phyloP scores from a whole-genome alignment of 2,888 invertebrate species.

The Limnephilus rhombicus region DNA sequence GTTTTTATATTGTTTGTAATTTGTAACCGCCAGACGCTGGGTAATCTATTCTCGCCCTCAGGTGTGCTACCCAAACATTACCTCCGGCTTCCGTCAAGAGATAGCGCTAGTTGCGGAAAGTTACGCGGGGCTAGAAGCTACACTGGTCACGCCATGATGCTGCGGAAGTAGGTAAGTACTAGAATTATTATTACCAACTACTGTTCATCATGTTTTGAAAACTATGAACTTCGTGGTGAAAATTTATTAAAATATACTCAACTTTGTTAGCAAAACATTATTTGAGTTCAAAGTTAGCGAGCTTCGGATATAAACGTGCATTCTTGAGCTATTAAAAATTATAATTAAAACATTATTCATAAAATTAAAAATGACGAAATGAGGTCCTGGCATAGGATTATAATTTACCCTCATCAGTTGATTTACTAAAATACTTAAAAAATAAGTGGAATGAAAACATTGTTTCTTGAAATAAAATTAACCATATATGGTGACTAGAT shows the following conservation, averaged over 20 bases:
- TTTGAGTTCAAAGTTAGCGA: not conserved
- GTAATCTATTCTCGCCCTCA: constrained; percentile 44
- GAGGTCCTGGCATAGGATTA: not conserved
- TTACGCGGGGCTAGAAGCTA: constrained; percentile 3
- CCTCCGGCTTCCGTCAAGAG: constrained; percentile 34
- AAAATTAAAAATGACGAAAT: not conserved
- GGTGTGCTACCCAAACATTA: constrained; percentile 38
- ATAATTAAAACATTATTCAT: too few species aligned
- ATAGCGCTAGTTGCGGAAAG: constrained; percentile 8
- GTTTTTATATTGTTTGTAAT: constrained; percentile 58
- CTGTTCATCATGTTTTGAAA: not conserved
- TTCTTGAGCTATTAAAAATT: not conserved
- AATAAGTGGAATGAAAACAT: not conserved
- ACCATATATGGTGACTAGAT: too few species aligned
- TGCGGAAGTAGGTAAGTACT: not conserved
- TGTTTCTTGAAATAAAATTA: too few species aligned
- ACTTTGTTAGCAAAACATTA: not conserved
- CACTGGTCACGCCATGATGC: not conserved
- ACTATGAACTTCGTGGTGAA: not conserved
- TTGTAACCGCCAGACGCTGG: constrained; percentile 47
- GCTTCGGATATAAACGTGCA: not conserved
- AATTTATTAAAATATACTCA: not conserved
- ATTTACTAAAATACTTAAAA: too few species aligned
- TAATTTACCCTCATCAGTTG: not conserved
- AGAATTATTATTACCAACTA: not conserved